Base-by-base conservation (phyloP, 2,888 invertebrate genomes). In the Imbricaverruca yamaguchii region DNA sequence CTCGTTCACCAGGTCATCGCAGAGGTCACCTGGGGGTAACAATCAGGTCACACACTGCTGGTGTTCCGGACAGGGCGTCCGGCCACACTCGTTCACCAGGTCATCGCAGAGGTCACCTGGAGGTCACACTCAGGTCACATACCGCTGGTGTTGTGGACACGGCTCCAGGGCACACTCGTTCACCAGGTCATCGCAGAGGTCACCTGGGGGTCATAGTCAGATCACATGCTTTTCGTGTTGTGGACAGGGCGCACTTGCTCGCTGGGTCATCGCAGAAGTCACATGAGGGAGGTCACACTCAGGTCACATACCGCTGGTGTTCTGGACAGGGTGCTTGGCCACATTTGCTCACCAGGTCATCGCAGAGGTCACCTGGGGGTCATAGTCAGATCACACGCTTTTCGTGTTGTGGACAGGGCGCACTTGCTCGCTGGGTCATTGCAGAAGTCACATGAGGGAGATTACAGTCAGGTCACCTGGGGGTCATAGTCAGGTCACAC, bases 181-280 rank as follows among this genome's bases (percentile, higher is more conserved):
- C 13, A 93, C 91, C 15, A 92, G 90, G 25, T 90, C 90, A 85
- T 94, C 93, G 87, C 96, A 96, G 82, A 91, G 90, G 83, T 83
- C 85, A 87, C 89, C 90, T 79, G 92, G 39, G 39, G 39, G 39
- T 39, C 39, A 39, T 4, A 39, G 39, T 39, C 39, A 39, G 39
- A 4, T 39, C 39, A 93, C 89, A 86, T 95, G 95, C 81, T 92
- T 90, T 86, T 93, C 92, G 85, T 91, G 91, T 8, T 90, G 86
- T 0, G 92, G 91, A 86, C 95, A 96, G 0, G 93, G 93, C 83
- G 92, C 94, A 95, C 84, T 92, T 92, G 86, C 94, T 93, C 13
- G 92, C 91, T 15, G 92, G 90, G 25, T 90, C 90, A 85, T 94
- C 93, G 87, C 96, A 96, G 82, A 91, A 90, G 83, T 83, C 85